Evolutionary conservation across 2,797 vertebrate genomes (phyloP).

Genomic region (Rhinogobio ventralis): DNA sequence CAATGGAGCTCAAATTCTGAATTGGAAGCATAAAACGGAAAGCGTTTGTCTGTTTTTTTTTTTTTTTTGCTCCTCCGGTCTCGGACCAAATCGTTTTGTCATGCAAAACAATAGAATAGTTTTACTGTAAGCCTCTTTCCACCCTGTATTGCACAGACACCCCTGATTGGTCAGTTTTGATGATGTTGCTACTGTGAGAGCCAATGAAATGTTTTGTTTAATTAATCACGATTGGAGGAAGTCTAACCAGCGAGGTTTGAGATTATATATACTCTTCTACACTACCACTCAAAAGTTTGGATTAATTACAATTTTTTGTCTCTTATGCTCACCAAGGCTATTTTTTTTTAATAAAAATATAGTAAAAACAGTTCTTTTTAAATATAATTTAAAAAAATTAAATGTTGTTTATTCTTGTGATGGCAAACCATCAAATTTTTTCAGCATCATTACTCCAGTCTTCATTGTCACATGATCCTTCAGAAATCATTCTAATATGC

Average conservation of each 20-base stretch:
- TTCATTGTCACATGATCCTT: too few relatives aligned
- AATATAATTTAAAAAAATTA: too few relatives aligned
- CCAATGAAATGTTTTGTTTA: not conserved
- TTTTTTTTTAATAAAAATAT: not conserved
- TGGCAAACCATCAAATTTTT: not conserved
- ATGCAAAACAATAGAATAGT: constrained; percentile 48
- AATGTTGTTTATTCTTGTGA: too few relatives aligned
- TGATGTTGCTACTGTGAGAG: not conserved
- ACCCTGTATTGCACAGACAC: constrained; percentile 4
- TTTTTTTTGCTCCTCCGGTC: constrained; percentile 45
- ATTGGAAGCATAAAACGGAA: constrained; percentile 46
- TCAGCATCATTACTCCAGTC: too few relatives aligned
- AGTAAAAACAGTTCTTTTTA: not conserved
- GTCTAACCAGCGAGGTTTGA: not conserved
- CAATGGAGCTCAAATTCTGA: constrained; percentile 46
- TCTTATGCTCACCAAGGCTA: not conserved
- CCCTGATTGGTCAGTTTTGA: constrained; percentile 16
- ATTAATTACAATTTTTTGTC: not conserved
- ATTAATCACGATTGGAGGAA: not conserved
- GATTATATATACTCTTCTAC: not conserved
- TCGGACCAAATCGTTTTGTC: constrained; percentile 52
- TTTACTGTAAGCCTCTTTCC: constrained; percentile 35
- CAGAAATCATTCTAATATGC: too few relatives aligned
- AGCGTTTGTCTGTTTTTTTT: constrained; percentile 19
- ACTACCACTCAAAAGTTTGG: not conserved